A percentile compares a stretch with the other conserved stretches of the same genome.
These are phyloP conservation scores for Amphipoea oculea DNA, from an alignment of 2,888 invertebrate species.

Conservation along the genomic window DNA sequence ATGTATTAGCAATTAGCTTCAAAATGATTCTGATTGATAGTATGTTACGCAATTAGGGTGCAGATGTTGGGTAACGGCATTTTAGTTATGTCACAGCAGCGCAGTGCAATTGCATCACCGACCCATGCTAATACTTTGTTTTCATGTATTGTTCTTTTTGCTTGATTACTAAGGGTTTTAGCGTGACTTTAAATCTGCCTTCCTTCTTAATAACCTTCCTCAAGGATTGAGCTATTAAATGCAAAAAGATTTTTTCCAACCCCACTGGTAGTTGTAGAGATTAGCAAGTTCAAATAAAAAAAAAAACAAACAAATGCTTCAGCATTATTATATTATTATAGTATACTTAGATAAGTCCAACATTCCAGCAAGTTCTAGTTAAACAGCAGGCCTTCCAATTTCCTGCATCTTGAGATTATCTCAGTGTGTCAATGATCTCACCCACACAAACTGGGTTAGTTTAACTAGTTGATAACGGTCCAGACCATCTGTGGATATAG, in stretches of 20 bases:
- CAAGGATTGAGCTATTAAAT: not conserved
- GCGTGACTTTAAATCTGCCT: not conserved
- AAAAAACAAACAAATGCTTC: not conserved
- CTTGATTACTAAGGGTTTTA: not conserved
- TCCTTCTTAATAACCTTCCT: not conserved
- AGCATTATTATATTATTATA: not conserved
- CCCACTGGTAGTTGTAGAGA: not conserved
- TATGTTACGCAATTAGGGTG: too few species aligned
- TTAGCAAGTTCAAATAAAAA: not conserved
- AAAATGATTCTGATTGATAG: too few species aligned
- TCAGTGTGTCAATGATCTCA: conserved; percentile 65
- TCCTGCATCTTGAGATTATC: conserved; percentile 67
- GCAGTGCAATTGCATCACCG: not conserved
- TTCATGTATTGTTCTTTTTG: not conserved
- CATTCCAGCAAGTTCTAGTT: conserved; percentile 40
- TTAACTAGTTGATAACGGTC: conserved; percentile 65
- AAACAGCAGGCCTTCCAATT: conserved; percentile 40
- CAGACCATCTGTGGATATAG: conserved; percentile 37
- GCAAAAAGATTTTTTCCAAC: not conserved
- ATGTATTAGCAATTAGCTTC: too few species aligned
- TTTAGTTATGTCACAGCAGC: too few species aligned
- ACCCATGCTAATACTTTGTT: not conserved
- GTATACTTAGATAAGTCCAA: not conserved
- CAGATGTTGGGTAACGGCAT: too few species aligned
- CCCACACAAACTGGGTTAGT: conserved; percentile 74